Percentiles rank a stretch among this genome's conserved stretches.
These are phyloP conservation scores for Scaptomyza reducta DNA, from an alignment of 2,888 invertebrate genomes.

Conservation along the genomic window DNA sequence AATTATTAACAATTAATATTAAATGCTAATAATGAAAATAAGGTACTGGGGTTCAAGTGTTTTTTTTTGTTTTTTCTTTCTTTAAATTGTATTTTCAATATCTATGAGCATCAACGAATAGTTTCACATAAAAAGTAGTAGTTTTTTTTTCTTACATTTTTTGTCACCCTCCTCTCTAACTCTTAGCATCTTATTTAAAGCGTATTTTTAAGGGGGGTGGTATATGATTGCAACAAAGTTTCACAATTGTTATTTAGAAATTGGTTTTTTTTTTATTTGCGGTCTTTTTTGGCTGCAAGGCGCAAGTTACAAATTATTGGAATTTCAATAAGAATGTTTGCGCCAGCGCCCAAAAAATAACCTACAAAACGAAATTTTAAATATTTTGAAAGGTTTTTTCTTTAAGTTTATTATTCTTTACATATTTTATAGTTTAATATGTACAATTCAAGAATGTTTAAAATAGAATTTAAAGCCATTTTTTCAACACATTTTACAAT, in stretches of 20 bases:
- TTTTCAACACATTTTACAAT: slow-evolving; percentile 50
- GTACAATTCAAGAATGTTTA: slow-evolving; percentile 74
- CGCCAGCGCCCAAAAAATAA: slow-evolving; percentile 21
- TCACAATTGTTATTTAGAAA: slow-evolving; percentile 45
- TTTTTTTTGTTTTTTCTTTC: slow-evolving; percentile 56
- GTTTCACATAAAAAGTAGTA: slow-evolving; percentile 66
- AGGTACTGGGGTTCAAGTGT: slow-evolving; percentile 83
- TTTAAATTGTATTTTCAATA: slow-evolving; percentile 43
- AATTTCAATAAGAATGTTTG: slow-evolving; percentile 57
- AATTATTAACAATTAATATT: slow-evolving; percentile 76
- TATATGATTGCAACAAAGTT: slow-evolving; percentile 64
- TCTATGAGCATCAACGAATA: slow-evolving; percentile 74
- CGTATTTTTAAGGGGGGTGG: slow-evolving; percentile 35
- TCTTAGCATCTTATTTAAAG: slow-evolving; percentile 49
- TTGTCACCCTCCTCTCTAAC: slow-evolving; percentile 49
- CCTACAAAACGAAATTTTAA: slow-evolving; percentile 30
- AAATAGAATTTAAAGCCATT: slow-evolving; percentile 74
- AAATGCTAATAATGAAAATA: slow-evolving; percentile 81
- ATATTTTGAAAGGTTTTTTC: slow-evolving; percentile 36
- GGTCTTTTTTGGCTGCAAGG: slow-evolving; percentile 16
- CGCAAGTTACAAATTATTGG: slow-evolving; percentile 58
- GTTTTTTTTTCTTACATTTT: slow-evolving; percentile 3
- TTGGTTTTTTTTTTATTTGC: slow-evolving; percentile 23
- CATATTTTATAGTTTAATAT: slow-evolving; percentile 39
- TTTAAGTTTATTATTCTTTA: slow-evolving; percentile 26